Conservation (phyloP, 2,113 vertebrate species). For the Sitta europaea region DNA sequence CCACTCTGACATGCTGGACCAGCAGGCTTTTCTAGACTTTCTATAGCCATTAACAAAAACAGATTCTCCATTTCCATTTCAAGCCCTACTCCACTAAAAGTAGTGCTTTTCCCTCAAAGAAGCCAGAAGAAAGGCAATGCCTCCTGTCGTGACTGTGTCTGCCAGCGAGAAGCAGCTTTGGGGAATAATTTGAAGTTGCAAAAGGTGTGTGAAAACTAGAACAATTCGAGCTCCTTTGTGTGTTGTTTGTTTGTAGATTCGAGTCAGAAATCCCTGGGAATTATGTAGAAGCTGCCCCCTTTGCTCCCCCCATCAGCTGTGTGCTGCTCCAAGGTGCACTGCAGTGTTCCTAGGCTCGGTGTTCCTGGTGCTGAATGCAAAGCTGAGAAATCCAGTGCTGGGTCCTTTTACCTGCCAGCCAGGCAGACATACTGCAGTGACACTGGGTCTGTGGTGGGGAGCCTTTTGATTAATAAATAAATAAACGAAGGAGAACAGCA, state of each 20-base stretch:
- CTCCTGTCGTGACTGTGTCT: fast-evolving
- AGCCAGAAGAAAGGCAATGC: neutral
- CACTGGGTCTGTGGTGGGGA: neutral
- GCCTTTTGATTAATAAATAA: neutral
- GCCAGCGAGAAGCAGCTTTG: neutral
- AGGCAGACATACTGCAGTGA: neutral
- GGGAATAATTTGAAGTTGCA: neutral
- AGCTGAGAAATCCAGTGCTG: neutral
- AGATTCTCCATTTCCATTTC: neutral
- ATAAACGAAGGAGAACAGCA: neutral
- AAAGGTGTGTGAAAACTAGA: neutral
- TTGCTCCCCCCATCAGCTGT: neutral
- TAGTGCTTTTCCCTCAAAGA: neutral
- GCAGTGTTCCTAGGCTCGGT: fast-evolving
- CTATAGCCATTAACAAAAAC: neutral
- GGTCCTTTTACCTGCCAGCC: neutral
- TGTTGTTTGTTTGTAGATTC: neutral
- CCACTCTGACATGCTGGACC: neutral
- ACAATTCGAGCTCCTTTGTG: neutral
- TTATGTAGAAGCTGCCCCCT: neutral
- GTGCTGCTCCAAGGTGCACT: neutral
- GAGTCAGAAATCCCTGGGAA: neutral
- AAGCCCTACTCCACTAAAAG: neutral
- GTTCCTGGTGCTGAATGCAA: neutral
- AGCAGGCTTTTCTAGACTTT: neutral